Base-by-base conservation (phyloP, 2,888 invertebrate genomes). In the Drepanosiphum platanoidis region DNA sequence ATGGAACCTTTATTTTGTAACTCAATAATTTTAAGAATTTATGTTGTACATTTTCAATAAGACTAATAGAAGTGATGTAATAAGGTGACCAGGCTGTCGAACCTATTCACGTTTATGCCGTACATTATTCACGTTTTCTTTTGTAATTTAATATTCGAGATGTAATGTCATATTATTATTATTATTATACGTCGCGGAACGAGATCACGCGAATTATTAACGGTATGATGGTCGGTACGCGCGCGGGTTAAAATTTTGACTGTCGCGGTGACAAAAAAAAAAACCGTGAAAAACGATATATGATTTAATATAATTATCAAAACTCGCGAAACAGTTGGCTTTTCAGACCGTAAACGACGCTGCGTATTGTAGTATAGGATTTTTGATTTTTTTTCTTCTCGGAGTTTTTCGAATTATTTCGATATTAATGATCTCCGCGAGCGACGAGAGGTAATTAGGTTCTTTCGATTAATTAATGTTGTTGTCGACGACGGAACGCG, bases 81-180 rank as follows among this genome's bases (percentile, higher is more conserved):
- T n/a, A n/a, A n/a, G n/a, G n/a, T n/a, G n/a, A n/a, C n/a, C n/a
- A n/a, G n/a, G n/a, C n/a, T n/a, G n/a, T n/a, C n/a, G n/a, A n/a
- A n/a, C n/a, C n/a, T n/a, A n/a, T n/a, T n/a, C n/a, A n/a, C n/a
- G n/a, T n/a, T n/a, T n/a, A n/a, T n/a, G n/a, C n/a, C 39, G 22
- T 52, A 18, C 18, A 3, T 18, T 46, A 15, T 4, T 18, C 5
- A 18, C 22, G 1, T 22, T 1, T 52, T n/a, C n/a, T 52, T n/a
- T 15, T 8, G 27, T 75, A 75, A 75, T 75, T 36, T 75, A 75
- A 75, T 75, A 58, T 75, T 75, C n/a, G 36, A n/a, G n/a, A 15
- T 75, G 36, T 61, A 36, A 52, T 74, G n/a, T n/a, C n/a, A n/a
- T n/a, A n/a, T n/a, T n/a, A 34, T 32, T 22, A 74, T 39, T 39